A percentile compares a stretch with the other conserved stretches of the same genome.
These are phyloP conservation scores for Molothrus ater DNA, from an alignment of 2,797 vertebrate genomes.

Conservation along the genomic window DNA sequence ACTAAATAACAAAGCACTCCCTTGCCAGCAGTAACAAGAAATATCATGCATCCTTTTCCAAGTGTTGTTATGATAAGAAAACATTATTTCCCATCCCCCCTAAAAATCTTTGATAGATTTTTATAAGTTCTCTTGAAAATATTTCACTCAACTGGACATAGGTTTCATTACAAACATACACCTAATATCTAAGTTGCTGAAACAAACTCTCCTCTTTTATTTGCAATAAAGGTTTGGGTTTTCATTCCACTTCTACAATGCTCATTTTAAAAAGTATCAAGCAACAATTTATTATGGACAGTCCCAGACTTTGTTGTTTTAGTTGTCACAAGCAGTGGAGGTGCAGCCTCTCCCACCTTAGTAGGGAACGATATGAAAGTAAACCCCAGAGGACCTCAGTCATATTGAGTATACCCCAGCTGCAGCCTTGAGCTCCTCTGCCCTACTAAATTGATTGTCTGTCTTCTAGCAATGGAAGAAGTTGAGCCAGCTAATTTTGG, in stretches of 20 bases:
- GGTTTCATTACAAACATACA: background rate
- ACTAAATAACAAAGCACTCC: background rate
- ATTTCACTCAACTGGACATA: background rate
- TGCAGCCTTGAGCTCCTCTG: background rate
- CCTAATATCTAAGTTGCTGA: background rate
- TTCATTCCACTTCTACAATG: background rate
- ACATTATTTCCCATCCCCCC: background rate
- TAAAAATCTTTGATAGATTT: background rate
- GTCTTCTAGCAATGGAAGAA: background rate
- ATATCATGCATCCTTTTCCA: background rate
- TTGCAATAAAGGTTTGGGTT: background rate
- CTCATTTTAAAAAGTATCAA: background rate
- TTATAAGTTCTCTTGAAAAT: background rate
- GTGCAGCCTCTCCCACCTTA: background rate
- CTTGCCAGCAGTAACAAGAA: background rate
- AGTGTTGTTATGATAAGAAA: background rate
- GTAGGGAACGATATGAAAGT: background rate
- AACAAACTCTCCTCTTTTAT: background rate
- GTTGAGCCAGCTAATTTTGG: background rate
- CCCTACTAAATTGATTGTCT: background rate
- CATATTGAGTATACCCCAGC: rapidly evolving
- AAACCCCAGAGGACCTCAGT: background rate
- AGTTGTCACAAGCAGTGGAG: background rate
- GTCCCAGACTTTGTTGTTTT: background rate
- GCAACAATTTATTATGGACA: background rate